Evolutionary conservation across 2,888 invertebrate species (phyloP).

Genomic region (Belgica antarctica): DNA sequence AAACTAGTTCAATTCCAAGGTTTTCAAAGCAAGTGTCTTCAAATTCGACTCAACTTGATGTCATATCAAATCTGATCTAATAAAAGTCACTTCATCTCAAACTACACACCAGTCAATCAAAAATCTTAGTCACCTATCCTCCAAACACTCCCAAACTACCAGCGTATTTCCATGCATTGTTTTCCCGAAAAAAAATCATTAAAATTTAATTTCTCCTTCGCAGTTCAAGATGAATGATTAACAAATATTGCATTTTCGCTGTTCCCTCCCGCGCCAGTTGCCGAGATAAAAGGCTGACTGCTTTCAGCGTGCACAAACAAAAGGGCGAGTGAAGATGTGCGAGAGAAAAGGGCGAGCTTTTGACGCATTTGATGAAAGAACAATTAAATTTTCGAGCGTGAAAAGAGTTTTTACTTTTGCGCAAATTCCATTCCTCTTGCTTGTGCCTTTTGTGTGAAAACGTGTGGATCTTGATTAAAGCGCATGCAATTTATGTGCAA

Average conservation of each 20-base stretch:
- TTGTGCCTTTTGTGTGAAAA: background rate
- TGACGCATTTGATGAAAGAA: slow-evolving; percentile 7
- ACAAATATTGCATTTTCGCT: background rate
- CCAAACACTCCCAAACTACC: too few species aligned
- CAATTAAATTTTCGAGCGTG: slow-evolving; percentile 14
- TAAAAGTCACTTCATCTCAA: too few species aligned
- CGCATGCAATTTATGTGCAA: background rate
- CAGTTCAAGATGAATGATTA: background rate
- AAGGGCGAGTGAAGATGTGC: background rate
- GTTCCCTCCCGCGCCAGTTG: background rate
- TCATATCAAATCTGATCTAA: too few species aligned
- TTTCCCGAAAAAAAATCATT: background rate
- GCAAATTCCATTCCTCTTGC: too few species aligned
- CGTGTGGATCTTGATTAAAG: background rate
- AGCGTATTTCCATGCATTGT: background rate
- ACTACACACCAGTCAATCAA: too few species aligned
- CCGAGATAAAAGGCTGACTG: background rate
- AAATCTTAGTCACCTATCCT: too few species aligned
- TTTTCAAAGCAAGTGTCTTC: too few species aligned
- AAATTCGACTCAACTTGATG: too few species aligned
- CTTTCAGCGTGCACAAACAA: background rate
- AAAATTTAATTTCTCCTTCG: background rate
- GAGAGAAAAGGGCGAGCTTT: background rate
- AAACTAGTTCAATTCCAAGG: too few species aligned
- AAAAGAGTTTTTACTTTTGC: too few species aligned